Conservation (phyloP, 2,113 vertebrate species). For the Hydrochoerus hydrochaeris region DNA sequence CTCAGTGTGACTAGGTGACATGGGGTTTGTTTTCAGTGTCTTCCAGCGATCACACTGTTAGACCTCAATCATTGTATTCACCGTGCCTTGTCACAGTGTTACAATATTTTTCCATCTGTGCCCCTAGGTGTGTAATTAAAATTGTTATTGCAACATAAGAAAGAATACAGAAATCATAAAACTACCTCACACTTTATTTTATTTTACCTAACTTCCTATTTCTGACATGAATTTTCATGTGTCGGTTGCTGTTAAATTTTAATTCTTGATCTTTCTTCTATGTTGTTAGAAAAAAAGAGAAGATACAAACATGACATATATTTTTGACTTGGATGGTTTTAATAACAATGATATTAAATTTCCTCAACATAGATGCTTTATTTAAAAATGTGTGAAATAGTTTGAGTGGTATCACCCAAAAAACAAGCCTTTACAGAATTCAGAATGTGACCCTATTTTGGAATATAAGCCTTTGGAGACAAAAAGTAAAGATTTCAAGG, state of each 20-base stretch:
- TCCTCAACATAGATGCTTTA: neutral
- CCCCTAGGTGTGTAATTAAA: slow-evolving; percentile 75
- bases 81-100: neutral
- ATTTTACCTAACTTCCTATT: slow-evolving; percentile 6
- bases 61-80: slow-evolving; percentile 62
- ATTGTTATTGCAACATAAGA: slow-evolving; percentile 14
- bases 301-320: neutral
- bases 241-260: slow-evolving; percentile 2
- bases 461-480: neutral
- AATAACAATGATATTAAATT: neutral
- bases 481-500: neutral
- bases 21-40: slow-evolving; percentile 26
- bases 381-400: neutral
- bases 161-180: slow-evolving; percentile 17
- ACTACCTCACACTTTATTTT: neutral
- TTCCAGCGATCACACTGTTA: slow-evolving; percentile 54
- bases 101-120: slow-evolving; percentile 26
- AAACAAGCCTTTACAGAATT: neutral
- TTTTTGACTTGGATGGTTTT: neutral
- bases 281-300: slow-evolving; percentile 3
- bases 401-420: neutral
- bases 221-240: neutral
- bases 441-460: neutral
- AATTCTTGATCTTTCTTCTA: slow-evolving; percentile 39
- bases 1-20: slow-evolving; percentile 56